These are phyloP conservation scores for Engystomops pustulosus DNA, from an alignment of 2,113 vertebrate genomes.

Conservation along the genomic window DNA sequence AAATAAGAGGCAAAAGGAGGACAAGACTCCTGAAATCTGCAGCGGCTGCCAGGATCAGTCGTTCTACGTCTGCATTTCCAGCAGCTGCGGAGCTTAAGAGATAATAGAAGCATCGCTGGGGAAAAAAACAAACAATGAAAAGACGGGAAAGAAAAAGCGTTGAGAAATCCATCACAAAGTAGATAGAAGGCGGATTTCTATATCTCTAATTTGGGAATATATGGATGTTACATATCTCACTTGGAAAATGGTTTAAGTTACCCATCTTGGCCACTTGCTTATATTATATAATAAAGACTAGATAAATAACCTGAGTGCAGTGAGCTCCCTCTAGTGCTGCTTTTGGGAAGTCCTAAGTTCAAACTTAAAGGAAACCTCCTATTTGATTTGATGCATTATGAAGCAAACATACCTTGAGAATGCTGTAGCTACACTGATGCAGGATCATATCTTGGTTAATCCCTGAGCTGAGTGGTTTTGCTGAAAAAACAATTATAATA, in stretches of 20 bases:
- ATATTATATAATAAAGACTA: not conserved
- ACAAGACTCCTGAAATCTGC: not conserved
- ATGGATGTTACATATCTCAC: not conserved
- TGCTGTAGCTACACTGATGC: too few species aligned
- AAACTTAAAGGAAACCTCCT: too few species aligned
- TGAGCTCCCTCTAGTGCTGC: not conserved
- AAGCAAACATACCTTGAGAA: too few species aligned
- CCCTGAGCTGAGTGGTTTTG: too few species aligned
- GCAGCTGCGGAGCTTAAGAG: constrained; percentile 19
- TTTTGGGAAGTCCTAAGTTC: not conserved
- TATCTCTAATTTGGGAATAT: not conserved
- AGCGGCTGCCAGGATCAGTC: not conserved
- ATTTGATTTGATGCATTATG: too few species aligned
- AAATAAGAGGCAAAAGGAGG: not conserved
- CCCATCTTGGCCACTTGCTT: not conserved
- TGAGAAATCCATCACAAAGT: not conserved
- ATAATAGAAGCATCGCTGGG: constrained; percentile 24
- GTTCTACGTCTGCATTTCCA: not conserved
- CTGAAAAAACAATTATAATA: too few species aligned
- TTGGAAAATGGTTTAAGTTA: not conserved
- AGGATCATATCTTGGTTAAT: too few species aligned
- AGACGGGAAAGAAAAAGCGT: not conserved
- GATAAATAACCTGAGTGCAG: not conserved
- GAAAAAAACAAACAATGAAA: constrained; percentile 19
- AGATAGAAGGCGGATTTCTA: not conserved